Evolutionary conservation across 1,140 invertebrate genomes (phyloP), one percentile per base, ranked within the genome.

Genomic region (Semibalanus balanoides): DNA sequence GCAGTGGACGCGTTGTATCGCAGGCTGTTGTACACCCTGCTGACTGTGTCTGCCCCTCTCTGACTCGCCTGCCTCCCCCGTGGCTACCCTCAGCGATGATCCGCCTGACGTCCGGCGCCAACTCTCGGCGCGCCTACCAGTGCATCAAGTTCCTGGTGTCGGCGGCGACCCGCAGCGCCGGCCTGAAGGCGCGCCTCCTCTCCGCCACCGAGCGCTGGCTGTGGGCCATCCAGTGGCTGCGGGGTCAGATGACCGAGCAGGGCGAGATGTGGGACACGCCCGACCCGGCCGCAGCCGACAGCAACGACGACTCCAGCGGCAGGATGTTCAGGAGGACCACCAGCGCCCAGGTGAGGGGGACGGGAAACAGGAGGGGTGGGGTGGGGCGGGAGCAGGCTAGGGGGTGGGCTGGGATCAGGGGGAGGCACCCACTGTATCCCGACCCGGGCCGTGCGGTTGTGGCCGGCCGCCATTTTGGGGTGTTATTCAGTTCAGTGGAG

Each of bases 181-280:
- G 73, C n/a, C 77, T 79, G n/a, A 85, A 86, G 78, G 84, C 86
- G 25, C 84, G 85, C 78, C 81, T 86, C 5, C 81, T 86, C 11
- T 82, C 83, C 73, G 76, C 77, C 14, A 83, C 83, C n/a, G 81
- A 84, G 43, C 80, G 81, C 74, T 87, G 86, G 86, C 84, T 86
- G 79, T 86, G 85, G 85, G 83, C 85, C 71, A 85, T 87, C 69
- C 84, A 85, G 76, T 87, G 86, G 86, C 82, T 87, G 0, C 84
- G 84, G 78, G 83, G 83, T 76, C 85, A 83, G 82, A 86, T 86
- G 84, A 83, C 75, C 82, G 81, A 79, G 83, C 82, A 80, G 81
- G 78, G 77, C 80, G 81, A n/a, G 35, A 25, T 19, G 30, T 30
- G 31, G 76, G 40, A 30, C 74, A 28, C 77, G 73, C 70, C 27